phyloP scores from a whole-genome alignment of 64 coral and sea anemone genomes.

The Anthopleura sola region DNA sequence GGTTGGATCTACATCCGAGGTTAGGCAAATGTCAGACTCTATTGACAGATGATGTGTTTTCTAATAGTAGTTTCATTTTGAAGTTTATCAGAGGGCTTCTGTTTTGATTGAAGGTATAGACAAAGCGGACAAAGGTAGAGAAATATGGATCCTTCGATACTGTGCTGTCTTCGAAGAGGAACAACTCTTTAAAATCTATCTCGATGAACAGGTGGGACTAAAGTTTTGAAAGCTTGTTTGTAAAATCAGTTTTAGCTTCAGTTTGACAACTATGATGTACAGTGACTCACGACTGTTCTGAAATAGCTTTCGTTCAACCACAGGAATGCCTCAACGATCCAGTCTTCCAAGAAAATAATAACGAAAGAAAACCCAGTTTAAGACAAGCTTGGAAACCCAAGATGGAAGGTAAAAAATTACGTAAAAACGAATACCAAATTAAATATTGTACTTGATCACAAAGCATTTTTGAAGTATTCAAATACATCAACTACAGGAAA shows the following conservation, averaged over 20 bases:
- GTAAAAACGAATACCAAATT: too few species aligned
- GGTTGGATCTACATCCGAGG: not conserved
- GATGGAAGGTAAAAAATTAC: conserved; percentile 4
- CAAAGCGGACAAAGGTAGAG: not conserved
- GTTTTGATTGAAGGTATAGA: not conserved
- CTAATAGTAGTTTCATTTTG: not conserved
- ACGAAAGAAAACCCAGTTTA: not conserved
- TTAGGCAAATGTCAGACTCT: not conserved
- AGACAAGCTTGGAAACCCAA: not conserved
- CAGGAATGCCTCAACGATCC: not conserved
- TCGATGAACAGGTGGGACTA: not conserved
- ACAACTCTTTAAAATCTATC: not conserved
- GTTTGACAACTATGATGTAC: not conserved
- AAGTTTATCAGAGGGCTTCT: not conserved
- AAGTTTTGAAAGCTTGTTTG: not conserved
- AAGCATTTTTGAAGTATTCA: not conserved
- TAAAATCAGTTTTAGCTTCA: not conserved
- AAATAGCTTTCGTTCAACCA: not conserved
- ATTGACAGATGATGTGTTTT: not conserved
- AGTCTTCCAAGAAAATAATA: not conserved
- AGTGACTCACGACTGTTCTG: not conserved
- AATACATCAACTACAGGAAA: not conserved
- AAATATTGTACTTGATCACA: not conserved
- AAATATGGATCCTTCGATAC: not conserved
- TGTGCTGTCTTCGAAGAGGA: not conserved